Conservation (phyloP, 2,888 invertebrate species). For the Calameuta pallipes region DNA sequence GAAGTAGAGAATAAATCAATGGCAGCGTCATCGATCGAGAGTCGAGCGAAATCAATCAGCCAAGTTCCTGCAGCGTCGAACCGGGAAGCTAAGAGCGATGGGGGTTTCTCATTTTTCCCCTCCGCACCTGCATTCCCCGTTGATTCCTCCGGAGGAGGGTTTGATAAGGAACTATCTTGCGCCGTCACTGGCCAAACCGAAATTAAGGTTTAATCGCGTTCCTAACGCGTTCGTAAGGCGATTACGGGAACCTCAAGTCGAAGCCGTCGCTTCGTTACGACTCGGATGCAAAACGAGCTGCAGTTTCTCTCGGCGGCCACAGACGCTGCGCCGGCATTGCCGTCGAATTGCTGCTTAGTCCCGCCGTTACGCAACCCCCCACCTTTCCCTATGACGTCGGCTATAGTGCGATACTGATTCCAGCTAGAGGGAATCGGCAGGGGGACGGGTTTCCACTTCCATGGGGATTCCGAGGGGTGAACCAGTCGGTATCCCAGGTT, state of each 20-base stretch:
- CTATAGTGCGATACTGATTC: not conserved
- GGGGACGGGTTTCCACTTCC: not conserved
- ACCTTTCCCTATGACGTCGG: not conserved
- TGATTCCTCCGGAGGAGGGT: not conserved
- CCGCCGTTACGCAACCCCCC: not conserved
- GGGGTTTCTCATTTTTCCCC: constrained; percentile 13
- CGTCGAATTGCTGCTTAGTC: too few species aligned
- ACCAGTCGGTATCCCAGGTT: not conserved
- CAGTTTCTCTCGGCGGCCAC: not conserved
- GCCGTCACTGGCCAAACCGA: constrained; percentile 23
- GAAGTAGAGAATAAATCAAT: not conserved
- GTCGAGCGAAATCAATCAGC: constrained; percentile 37
- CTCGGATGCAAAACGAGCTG: not conserved
- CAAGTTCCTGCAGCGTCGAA: constrained; percentile 40
- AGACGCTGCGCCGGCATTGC: too few species aligned
- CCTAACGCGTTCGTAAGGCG: constrained; percentile 25
- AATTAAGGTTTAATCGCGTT: constrained; percentile 48
- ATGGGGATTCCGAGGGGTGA: not conserved
- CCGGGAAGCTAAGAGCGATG: constrained; percentile 54
- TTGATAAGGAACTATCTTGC: constrained; percentile 36
- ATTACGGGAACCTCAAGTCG: constrained; percentile 16
- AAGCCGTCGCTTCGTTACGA: not conserved
- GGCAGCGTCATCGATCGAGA: not conserved
- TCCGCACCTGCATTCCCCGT: constrained; percentile 13
- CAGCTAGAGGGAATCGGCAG: too few species aligned